These are phyloP conservation scores for Mythimna impura DNA, from an alignment of 2,888 invertebrate genomes.

Conservation along the genomic window DNA sequence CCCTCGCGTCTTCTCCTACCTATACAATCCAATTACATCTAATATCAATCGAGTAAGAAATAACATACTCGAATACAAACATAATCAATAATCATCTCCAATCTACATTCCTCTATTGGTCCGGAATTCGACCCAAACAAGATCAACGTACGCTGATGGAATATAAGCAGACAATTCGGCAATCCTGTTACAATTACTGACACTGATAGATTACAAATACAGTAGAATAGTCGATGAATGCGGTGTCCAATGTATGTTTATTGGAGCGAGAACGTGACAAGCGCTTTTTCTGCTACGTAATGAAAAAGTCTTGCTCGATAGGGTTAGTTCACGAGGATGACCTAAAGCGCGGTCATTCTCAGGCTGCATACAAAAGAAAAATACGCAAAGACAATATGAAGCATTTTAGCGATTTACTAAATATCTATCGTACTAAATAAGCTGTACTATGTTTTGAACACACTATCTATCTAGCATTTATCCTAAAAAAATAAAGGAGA, in stretches of 20 bases:
- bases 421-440: too few species aligned
- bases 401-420: too few species aligned
- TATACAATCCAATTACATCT: not conserved
- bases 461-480: too few species aligned
- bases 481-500: too few species aligned
- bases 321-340: not conserved
- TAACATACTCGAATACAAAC: not conserved
- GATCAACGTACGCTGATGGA: not conserved
- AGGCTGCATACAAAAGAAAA: too few species aligned
- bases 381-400: too few species aligned
- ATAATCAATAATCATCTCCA: not conserved
- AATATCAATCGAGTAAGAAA: conserved; percentile 5
- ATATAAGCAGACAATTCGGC: not conserved
- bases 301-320: not conserved
- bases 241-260: conserved; percentile 5
- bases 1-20: not conserved
- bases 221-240: not conserved
- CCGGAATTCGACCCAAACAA: not conserved
- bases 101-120: not conserved
- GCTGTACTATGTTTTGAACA: too few species aligned
- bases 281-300: not conserved
- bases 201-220: conserved; percentile 19
- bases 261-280: not conserved
- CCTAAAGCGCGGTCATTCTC: too few species aligned
- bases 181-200: conserved; percentile 22